A percentile compares a stretch with the other conserved stretches of the same genome.
Conservation (phyloP, 2,113 vertebrate genomes). For the Zosterops japonicus region DNA sequence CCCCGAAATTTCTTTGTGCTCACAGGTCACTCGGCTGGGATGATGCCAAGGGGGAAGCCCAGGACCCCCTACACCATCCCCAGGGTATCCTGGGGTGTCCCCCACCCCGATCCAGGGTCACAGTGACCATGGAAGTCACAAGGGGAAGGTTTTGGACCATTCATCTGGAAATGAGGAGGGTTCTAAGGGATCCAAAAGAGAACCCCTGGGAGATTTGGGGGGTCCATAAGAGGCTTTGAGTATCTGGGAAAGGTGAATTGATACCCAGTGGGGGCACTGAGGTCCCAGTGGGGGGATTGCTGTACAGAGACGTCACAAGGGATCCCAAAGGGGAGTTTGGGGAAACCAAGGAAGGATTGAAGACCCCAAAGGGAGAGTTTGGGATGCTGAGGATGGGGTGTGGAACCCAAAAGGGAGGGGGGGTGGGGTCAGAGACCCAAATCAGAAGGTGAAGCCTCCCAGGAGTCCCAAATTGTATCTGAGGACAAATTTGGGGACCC, state of each 20-base stretch:
- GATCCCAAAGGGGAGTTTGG: neutral
- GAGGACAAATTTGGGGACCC: neutral
- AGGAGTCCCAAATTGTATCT: rapidly evolving
- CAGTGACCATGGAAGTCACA: neutral
- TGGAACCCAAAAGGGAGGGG: rapidly evolving
- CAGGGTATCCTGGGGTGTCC: neutral
- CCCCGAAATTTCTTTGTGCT: neutral
- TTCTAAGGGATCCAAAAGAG: too few relatives aligned
- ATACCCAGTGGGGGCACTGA: rapidly evolving
- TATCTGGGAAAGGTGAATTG: too few relatives aligned
- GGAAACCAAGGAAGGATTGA: neutral
- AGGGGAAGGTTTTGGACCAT: neutral
- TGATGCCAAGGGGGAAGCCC: neutral
- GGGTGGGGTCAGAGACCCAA: rapidly evolving
- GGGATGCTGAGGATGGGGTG: rapidly evolving
- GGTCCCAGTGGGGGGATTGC: rapidly evolving
- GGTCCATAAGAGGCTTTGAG: neutral
- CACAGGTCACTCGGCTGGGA: rapidly evolving
- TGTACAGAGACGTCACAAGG: rapidly evolving
- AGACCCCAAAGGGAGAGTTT: rapidly evolving
- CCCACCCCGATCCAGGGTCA: rapidly evolving
- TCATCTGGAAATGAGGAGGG: rapidly evolving
- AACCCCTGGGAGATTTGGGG: neutral
- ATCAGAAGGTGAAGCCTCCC: rapidly evolving
- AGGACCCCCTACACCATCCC: rapidly evolving